Evolutionary conservation across 1,140 invertebrate species (phyloP).

Genomic region (Cecropterus lyciades): DNA sequence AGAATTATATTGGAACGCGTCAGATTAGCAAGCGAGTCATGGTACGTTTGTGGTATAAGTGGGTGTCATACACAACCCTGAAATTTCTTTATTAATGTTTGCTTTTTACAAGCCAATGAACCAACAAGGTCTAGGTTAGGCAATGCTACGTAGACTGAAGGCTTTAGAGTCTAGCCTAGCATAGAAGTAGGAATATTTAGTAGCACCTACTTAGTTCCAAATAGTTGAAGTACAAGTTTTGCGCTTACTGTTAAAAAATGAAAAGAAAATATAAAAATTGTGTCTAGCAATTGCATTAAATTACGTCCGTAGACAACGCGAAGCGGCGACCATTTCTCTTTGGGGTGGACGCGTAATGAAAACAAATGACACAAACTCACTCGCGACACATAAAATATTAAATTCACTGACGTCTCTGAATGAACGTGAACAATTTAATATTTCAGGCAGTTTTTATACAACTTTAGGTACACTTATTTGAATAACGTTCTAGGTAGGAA

Average conservation of each 20-base stretch:
- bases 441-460: slow-evolving; percentile 49
- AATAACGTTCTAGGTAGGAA: slow-evolving; percentile 23
- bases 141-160: no score
- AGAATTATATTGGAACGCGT: no score
- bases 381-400: slow-evolving; percentile 69
- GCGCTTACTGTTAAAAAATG: background rate
- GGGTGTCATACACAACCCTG: no score
- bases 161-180: no score
- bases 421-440: slow-evolving; percentile 43
- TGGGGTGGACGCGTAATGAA: slow-evolving; percentile 67
- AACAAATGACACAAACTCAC: slow-evolving; percentile 71
- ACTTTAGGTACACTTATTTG: slow-evolving; percentile 20
- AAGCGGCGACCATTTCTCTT: slow-evolving; percentile 46
- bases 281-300: slow-evolving; percentile 37
- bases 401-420: slow-evolving; percentile 62
- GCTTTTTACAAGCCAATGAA: no score
- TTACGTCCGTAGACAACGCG: slow-evolving; percentile 19
- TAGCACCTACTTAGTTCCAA: no score
- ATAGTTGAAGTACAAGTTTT: no score
- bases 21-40: no score
- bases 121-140: no score
- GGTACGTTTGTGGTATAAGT: no score
- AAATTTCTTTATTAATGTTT: no score
- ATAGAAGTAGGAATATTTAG: no score
- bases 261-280: slow-evolving; percentile 32